Evolutionary conservation across 2,888 invertebrate genomes (phyloP).

Genomic region (Odontomyia ornata): DNA sequence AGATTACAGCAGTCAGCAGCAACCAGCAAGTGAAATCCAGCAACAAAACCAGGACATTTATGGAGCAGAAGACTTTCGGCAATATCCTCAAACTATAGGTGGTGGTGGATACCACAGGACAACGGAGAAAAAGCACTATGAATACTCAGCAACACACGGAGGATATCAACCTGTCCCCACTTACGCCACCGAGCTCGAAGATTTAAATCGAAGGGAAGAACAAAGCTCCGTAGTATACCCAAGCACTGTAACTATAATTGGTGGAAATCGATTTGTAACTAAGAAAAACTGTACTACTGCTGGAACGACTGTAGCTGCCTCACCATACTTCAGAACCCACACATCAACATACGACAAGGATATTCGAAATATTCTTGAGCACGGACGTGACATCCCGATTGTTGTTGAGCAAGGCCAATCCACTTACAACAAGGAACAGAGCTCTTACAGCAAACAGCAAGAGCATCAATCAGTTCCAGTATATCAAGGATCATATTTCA

Average conservation of each 20-base stretch:
- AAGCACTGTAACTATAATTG: constrained; percentile 59
- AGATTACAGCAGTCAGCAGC: constrained; percentile 51
- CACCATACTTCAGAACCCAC: not conserved
- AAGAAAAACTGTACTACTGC: constrained; percentile 61
- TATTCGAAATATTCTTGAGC: constrained; percentile 5
- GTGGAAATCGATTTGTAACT: constrained; percentile 60
- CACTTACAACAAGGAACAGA: constrained; percentile 13
- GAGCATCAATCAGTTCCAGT: constrained; percentile 43
- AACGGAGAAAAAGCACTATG: constrained; percentile 43
- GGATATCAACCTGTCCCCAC: constrained; percentile 40
- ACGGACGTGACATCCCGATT: constrained; percentile 24
- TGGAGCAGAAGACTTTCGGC: constrained; percentile 15
- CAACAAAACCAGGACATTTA: constrained; percentile 40
- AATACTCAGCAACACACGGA: constrained; percentile 37
- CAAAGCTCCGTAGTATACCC: constrained; percentile 53
- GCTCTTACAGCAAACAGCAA: not conserved
- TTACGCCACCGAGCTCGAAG: constrained; percentile 45
- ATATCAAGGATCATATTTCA: constrained; percentile 45
- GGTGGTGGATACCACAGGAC: constrained; percentile 42
- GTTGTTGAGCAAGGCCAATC: constrained; percentile 10
- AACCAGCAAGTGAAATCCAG: constrained; percentile 53
- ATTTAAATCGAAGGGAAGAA: constrained; percentile 57
- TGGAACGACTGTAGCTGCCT: constrained; percentile 28
- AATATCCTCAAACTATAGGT: constrained; percentile 7
- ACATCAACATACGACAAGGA: not conserved